Evolutionary conservation across 2,113 vertebrate species (phyloP).

Genomic region (Melanotaenia duboulayi): DNA sequence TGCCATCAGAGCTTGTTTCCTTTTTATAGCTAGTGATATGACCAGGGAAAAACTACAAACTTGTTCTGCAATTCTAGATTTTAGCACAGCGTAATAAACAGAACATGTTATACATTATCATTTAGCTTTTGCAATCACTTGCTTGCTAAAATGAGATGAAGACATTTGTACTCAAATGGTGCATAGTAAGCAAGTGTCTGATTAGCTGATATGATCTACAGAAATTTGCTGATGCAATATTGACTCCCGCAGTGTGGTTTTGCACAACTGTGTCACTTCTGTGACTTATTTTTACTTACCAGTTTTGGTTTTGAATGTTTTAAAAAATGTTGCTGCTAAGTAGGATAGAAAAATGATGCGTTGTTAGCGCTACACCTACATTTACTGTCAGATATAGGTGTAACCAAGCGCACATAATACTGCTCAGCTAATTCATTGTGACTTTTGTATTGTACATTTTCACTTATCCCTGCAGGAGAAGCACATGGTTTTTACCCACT

Average conservation of each 20-base stretch:
- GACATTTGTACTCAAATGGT: background rate
- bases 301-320: background rate
- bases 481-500: background rate
- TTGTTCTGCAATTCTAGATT: constrained; percentile 2
- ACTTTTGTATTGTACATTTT: background rate
- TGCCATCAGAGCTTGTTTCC: constrained; percentile 31
- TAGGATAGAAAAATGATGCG: no score
- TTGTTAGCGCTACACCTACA: no score
- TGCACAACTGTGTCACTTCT: constrained; percentile 8
- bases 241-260: constrained; percentile 50
- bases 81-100: background rate
- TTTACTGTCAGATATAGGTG: background rate
- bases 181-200: background rate
- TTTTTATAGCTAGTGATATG: constrained; percentile 15
- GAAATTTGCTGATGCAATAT: constrained; percentile 40
- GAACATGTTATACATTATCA: no score
- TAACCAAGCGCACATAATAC: background rate
- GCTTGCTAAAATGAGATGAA: background rate
- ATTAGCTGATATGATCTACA: constrained; percentile 36
- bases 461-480: background rate
- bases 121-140: background rate
- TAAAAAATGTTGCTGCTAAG: background rate
- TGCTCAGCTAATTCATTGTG: background rate
- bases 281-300: constrained; percentile 25
- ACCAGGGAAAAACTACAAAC: background rate